phyloP scores from a whole-genome alignment of 1,140 invertebrate species.

The Drosophila nannoptera region DNA sequence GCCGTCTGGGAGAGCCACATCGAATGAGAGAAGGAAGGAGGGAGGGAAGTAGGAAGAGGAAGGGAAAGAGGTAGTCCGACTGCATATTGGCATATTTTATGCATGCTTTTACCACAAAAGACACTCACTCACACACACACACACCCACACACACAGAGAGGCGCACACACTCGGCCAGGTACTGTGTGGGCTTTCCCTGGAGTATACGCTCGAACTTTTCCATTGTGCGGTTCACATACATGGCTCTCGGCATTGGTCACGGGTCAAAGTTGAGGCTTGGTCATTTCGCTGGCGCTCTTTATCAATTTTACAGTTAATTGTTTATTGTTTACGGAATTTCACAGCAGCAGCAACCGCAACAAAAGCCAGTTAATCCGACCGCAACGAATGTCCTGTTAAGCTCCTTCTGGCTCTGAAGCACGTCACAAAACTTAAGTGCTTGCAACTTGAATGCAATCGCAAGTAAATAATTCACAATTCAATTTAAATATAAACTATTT shows the following conservation, averaged over 20 bases:
- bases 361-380: not conserved
- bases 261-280: not conserved
- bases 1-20: conserved; percentile 43
- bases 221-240: conserved; percentile 16
- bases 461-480: conserved; percentile 9
- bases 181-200: conserved; percentile 4
- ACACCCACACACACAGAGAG: not conserved
- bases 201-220: conserved; percentile 8
- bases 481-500: conserved; percentile 16
- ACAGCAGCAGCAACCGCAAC: conserved; percentile 1
- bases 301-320: conserved; percentile 40
- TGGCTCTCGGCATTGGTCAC: conserved; percentile 5
- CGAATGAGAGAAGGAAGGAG: conserved; percentile 35
- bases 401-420: not conserved
- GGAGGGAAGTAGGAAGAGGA: not conserved
- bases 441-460: conserved; percentile 8
- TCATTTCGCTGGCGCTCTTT: conserved; percentile 9
- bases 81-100: conserved; percentile 73
- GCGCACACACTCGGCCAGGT: not conserved
- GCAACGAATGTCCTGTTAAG: conserved; percentile 5
- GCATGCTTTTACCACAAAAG: conserved; percentile 62
- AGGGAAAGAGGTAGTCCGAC: conserved; percentile 10
- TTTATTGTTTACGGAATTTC: conserved; percentile 8
- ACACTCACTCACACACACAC: conserved; percentile 14
- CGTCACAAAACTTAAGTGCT: not conserved